phyloP scores from a whole-genome alignment of 2,113 vertebrate species.

The Artemisiospiza belli region DNA sequence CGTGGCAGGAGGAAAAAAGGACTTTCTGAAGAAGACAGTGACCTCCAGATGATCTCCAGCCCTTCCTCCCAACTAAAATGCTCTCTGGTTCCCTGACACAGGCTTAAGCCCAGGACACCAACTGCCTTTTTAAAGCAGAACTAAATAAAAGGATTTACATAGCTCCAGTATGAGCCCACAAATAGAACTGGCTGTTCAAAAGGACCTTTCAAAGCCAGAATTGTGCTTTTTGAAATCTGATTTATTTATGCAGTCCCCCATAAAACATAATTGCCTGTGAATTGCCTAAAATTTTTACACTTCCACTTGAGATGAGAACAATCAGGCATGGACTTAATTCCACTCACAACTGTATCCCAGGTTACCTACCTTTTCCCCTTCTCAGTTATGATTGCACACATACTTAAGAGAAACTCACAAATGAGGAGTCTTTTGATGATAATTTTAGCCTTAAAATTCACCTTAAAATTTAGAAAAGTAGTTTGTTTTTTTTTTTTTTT shows the following conservation, averaged over 20 bases:
- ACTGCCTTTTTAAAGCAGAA: background rate
- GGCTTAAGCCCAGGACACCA: background rate
- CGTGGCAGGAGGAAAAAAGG: background rate
- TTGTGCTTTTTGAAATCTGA: background rate
- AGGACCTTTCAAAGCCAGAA: background rate
- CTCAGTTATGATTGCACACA: background rate
- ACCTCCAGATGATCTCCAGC: background rate
- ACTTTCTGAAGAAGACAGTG: rapidly evolving
- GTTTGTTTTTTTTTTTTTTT: background rate
- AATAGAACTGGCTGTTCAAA: background rate
- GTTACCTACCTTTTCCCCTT: background rate
- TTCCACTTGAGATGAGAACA: background rate
- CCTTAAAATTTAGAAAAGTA: background rate
- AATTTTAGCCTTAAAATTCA: background rate
- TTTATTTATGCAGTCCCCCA: background rate
- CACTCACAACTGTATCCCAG: background rate
- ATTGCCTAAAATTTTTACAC: background rate
- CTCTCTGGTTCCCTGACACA: background rate
- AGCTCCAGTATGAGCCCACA: background rate
- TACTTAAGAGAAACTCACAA: background rate
- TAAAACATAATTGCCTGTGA: background rate
- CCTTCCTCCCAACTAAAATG: background rate
- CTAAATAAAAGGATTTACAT: background rate
- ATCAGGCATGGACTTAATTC: background rate
- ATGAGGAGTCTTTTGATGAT: background rate